Conservation (phyloP, 2,797 vertebrate species). For the Cheirogaleus major region DNA sequence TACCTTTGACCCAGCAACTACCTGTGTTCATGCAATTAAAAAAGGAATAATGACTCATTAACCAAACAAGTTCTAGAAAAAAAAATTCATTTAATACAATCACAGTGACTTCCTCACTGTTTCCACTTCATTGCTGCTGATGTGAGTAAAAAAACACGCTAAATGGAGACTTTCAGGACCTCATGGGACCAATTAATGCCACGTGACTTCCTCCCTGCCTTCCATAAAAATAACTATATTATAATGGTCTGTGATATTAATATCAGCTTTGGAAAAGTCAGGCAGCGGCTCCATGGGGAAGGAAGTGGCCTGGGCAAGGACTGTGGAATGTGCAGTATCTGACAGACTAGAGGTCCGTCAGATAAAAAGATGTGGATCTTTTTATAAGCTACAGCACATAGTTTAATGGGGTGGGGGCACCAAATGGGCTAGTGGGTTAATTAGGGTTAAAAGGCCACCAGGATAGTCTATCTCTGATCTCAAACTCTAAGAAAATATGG, state of each 20-base stretch:
- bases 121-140: slow-evolving; percentile 97
- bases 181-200: slow-evolving; percentile 96
- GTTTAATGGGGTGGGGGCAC: neutral
- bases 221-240: slow-evolving; percentile 99
- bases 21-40: slow-evolving; percentile 88
- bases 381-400: slow-evolving; percentile 74
- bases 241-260: slow-evolving; percentile 99
- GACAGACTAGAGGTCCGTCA: slow-evolving; percentile 78
- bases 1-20: slow-evolving; percentile 76
- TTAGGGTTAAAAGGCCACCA: slow-evolving; percentile 74
- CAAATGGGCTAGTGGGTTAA: slow-evolving; percentile 28
- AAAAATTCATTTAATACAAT: slow-evolving; percentile 89
- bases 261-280: slow-evolving; percentile 98
- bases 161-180: slow-evolving; percentile 92
- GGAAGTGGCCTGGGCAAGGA: slow-evolving; percentile 92
- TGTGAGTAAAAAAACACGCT: slow-evolving; percentile 95
- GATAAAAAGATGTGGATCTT: slow-evolving; percentile 22
- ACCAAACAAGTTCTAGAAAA: slow-evolving; percentile 90
- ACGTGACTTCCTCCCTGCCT: slow-evolving; percentile 98
- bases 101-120: slow-evolving; percentile 95
- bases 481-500: slow-evolving; percentile 57
- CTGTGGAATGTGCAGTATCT: slow-evolving; percentile 94
- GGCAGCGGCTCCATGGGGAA: slow-evolving; percentile 91
- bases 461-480: slow-evolving; percentile 59
- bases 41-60: slow-evolving; percentile 91